phyloP scores from a whole-genome alignment of 2,797 vertebrate genomes.

The Amblyraja radiata region DNA sequence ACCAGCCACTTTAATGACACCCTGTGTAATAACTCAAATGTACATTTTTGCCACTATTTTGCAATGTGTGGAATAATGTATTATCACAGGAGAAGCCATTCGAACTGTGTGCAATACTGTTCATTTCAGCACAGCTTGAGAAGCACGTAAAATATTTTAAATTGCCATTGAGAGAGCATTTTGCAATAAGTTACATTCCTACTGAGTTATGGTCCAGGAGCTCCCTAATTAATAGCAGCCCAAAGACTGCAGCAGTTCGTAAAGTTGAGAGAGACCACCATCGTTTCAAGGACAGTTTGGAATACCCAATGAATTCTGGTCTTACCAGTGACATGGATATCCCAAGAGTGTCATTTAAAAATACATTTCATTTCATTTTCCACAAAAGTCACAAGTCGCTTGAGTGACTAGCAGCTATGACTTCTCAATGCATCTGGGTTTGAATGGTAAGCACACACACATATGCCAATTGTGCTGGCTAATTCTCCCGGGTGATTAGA shows the following conservation, averaged over 20 bases:
- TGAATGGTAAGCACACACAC: not conserved
- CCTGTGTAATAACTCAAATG: too few species aligned
- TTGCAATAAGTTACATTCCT: not conserved
- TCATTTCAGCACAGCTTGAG: too few species aligned
- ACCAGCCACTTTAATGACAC: too few species aligned
- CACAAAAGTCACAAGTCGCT: not conserved
- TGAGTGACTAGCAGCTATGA: not conserved
- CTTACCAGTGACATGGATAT: not conserved
- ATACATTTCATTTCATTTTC: not conserved
- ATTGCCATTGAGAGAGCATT: too few species aligned
- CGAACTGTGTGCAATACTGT: too few species aligned
- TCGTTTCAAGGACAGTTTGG: not conserved
- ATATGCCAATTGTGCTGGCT: not conserved
- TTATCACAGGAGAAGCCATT: too few species aligned
- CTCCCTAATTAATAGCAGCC: not conserved
- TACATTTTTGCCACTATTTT: too few species aligned
- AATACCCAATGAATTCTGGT: not conserved
- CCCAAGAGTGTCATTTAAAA: not conserved
- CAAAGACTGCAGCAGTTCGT: not conserved
- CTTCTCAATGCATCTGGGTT: not conserved
- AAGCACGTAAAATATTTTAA: too few species aligned
- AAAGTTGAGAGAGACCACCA: not conserved
- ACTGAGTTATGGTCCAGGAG: not conserved
- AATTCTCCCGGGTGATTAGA: not conserved
- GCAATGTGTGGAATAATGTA: too few species aligned